Evolutionary conservation across 2,113 vertebrate species (phyloP).

Genomic region (Cyphomyrus discorhynchus): DNA sequence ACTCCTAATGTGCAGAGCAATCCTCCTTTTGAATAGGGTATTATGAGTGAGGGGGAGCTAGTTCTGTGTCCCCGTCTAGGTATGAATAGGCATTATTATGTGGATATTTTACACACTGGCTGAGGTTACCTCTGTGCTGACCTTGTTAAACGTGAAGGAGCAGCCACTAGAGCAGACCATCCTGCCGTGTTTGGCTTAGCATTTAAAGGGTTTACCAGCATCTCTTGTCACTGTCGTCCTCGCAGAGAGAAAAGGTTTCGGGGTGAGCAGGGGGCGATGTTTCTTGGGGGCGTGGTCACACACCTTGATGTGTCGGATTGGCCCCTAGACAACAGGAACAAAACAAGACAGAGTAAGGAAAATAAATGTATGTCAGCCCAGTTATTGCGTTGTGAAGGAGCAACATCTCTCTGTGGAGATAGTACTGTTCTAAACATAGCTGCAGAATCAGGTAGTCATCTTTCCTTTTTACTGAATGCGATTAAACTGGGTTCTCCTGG

Average conservation of each 20-base stretch:
- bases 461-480: not conserved
- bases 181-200: not conserved
- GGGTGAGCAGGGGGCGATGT: not conserved
- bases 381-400: constrained; percentile 57
- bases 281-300: constrained; percentile 12
- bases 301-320: constrained; percentile 44
- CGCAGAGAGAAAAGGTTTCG: not conserved
- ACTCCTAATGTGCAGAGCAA: constrained; percentile 42
- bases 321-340: constrained; percentile 64
- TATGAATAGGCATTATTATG: constrained; percentile 37
- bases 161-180: not conserved
- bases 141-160: not conserved
- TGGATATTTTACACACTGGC: constrained; percentile 13
- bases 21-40: constrained; percentile 31
- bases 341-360: constrained; percentile 62
- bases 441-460: not conserved
- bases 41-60: constrained; percentile 25
- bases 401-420: constrained; percentile 87
- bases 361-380: constrained; percentile 65
- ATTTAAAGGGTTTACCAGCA: not conserved
- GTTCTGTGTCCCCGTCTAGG: constrained; percentile 24
- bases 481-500: not conserved
- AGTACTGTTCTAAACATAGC: constrained; percentile 49
- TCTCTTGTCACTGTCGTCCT: not conserved
- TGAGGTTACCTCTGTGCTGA: not conserved